Conservation (phyloP, 1,140 invertebrate genomes). For the Periplaneta americana region DNA sequence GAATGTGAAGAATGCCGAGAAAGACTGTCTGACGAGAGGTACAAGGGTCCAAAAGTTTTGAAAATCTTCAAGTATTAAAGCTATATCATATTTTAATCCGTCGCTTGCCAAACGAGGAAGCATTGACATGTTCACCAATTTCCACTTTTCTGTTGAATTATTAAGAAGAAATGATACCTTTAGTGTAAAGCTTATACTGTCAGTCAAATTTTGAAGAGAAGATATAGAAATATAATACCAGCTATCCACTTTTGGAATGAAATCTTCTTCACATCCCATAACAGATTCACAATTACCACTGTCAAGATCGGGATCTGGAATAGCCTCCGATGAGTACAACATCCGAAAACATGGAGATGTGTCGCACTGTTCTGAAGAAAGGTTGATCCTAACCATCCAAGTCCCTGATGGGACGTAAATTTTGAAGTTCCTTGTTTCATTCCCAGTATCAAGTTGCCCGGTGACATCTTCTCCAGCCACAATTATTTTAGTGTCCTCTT, state of each 20-base stretch:
- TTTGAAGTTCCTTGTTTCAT: not conserved
- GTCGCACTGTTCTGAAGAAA: not conserved
- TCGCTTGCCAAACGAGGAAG: not conserved
- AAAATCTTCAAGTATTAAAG: not conserved
- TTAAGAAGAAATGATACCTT: not conserved
- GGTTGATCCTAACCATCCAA: not conserved
- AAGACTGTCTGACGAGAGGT: conserved; percentile 54
- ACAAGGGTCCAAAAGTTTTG: not conserved
- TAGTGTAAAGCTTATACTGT: not conserved
- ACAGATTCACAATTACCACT: not conserved
- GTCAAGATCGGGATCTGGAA: not conserved
- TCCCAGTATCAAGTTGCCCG: not conserved
- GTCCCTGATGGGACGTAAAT: not conserved
- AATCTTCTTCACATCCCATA: not conserved
- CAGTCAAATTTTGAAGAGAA: not conserved
- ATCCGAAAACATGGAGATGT: not conserved
- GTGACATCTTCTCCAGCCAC: not conserved
- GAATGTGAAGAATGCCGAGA: conserved; percentile 62
- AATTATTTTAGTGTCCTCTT: not conserved
- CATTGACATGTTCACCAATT: not conserved
- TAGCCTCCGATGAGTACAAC: not conserved
- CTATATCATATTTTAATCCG: not conserved
- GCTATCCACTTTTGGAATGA: not conserved
- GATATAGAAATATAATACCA: not conserved
- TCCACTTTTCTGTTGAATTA: not conserved